A percentile compares a stretch with the other conserved stretches of the same genome.
Evolutionary conservation across 92 coral and sea anemone genomes (phyloP).

Genomic region (Epizoanthus stellaris): DNA sequence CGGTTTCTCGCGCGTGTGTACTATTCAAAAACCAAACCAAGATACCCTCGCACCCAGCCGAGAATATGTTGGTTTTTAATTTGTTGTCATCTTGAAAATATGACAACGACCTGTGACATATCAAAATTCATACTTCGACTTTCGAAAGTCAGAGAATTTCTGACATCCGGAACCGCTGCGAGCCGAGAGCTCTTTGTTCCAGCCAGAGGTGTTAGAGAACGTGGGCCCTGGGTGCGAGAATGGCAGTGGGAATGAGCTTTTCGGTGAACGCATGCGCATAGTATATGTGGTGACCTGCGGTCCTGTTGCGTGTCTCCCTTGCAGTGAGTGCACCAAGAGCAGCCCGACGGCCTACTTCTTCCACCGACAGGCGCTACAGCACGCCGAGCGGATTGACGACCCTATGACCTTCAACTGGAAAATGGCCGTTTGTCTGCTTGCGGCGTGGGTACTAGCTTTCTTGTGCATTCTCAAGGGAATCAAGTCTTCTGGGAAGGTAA

Average conservation of each 20-base stretch:
- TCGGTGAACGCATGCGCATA: neutral
- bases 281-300: neutral
- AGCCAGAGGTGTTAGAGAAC: too few relatives aligned
- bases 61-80: too few relatives aligned
- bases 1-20: too few relatives aligned
- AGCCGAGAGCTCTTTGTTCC: too few relatives aligned
- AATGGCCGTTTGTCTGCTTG: slow-evolving; percentile 73
- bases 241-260: neutral
- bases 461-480: slow-evolving; percentile 90
- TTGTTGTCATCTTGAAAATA: too few relatives aligned
- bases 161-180: too few relatives aligned
- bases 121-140: too few relatives aligned
- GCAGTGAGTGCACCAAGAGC: slow-evolving; percentile 75
- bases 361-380: slow-evolving; percentile 85
- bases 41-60: too few relatives aligned
- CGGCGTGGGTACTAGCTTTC: slow-evolving; percentile 86
- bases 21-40: too few relatives aligned
- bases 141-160: too few relatives aligned
- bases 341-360: slow-evolving; percentile 87
- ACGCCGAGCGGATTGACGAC: slow-evolving; percentile 75
- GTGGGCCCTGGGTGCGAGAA: neutral
- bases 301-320: neutral
- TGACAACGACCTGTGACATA: too few relatives aligned
- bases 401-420: slow-evolving; percentile 92
- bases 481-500: slow-evolving; percentile 93